These are phyloP conservation scores for Hirtodrosophila confusa DNA, from an alignment of 2,888 invertebrate genomes.

Conservation along the genomic window DNA sequence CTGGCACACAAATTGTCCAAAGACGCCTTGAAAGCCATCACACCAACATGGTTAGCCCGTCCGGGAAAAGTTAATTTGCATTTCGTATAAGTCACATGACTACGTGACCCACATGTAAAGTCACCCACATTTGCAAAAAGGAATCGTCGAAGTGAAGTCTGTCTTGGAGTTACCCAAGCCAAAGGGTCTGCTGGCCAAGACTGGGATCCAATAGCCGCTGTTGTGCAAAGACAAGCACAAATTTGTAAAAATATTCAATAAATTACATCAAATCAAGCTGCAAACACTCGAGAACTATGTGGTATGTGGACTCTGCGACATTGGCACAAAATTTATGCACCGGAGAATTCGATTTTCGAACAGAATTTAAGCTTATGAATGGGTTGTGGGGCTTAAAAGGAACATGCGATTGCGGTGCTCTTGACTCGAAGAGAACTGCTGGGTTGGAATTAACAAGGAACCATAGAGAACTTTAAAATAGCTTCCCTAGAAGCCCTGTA, in stretches of 20 bases:
- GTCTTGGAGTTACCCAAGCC: not conserved
- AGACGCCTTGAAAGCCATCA: conserved; percentile 15
- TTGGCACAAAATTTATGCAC: too few species aligned
- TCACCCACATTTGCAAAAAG: not conserved
- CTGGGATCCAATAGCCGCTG: conserved; percentile 6
- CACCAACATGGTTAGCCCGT: conserved; percentile 17
- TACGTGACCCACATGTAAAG: conserved; percentile 67
- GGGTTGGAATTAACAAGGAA: too few species aligned
- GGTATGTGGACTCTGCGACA: not conserved
- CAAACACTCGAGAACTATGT: conserved; percentile 54
- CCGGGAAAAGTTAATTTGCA: conserved; percentile 61
- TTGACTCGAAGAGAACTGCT: too few species aligned
- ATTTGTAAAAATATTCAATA: conserved; percentile 66
- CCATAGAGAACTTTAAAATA: too few species aligned
- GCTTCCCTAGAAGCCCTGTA: too few species aligned
- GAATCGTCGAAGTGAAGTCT: not conserved
- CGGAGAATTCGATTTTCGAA: not conserved
- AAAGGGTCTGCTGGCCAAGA: conserved; percentile 2
- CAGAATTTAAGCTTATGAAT: too few species aligned
- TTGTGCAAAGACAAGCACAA: conserved; percentile 62
- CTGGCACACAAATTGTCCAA: conserved; percentile 37
- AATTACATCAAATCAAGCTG: conserved; percentile 67
- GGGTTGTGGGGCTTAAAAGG: too few species aligned
- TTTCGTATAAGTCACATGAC: conserved; percentile 64
- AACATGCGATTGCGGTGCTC: too few species aligned